Evolutionary conservation across 2,888 invertebrate species (phyloP).

Genomic region (Subacronicta megacephala): DNA sequence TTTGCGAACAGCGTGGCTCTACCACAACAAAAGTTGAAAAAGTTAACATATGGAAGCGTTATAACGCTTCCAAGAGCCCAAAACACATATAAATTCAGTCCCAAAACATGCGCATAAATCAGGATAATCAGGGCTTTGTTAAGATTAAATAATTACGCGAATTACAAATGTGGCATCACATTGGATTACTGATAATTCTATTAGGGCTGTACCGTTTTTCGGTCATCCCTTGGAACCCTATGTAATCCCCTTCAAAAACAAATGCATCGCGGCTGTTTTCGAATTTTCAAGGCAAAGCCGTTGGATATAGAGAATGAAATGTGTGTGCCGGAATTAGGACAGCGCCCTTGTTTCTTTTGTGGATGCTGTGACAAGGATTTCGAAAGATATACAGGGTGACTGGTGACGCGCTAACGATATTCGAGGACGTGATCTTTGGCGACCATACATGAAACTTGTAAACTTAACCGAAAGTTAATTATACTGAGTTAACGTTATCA

Average conservation of each 20-base stretch:
- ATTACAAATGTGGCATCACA: conserved; percentile 44
- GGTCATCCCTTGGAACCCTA: conserved; percentile 23
- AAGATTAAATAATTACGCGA: conserved; percentile 56
- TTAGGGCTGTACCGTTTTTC: conserved; percentile 38
- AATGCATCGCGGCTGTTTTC: conserved; percentile 35
- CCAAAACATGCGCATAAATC: conserved; percentile 41
- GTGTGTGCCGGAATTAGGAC: neutral
- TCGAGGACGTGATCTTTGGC: too few species aligned
- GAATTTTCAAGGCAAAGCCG: conserved; percentile 20
- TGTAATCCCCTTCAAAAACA: conserved; percentile 41
- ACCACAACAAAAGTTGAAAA: too few species aligned
- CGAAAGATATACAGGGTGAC: neutral
- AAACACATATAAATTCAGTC: conserved; percentile 33
- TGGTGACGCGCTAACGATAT: too few species aligned
- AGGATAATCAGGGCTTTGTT: conserved; percentile 33
- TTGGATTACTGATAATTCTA: conserved; percentile 50
- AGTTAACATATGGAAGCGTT: neutral
- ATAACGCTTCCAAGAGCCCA: conserved; percentile 6
- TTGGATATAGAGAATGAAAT: conserved; percentile 6
- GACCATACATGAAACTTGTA: too few species aligned
- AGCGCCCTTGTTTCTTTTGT: neutral
- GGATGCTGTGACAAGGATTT: neutral
- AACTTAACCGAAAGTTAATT: too few species aligned
- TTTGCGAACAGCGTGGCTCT: too few species aligned
- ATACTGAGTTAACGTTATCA: too few species aligned